A percentile compares a stretch with the other conserved stretches of the same genome.
Evolutionary conservation across 2,113 vertebrate species (phyloP).

Genomic region (Origma solitaria): DNA sequence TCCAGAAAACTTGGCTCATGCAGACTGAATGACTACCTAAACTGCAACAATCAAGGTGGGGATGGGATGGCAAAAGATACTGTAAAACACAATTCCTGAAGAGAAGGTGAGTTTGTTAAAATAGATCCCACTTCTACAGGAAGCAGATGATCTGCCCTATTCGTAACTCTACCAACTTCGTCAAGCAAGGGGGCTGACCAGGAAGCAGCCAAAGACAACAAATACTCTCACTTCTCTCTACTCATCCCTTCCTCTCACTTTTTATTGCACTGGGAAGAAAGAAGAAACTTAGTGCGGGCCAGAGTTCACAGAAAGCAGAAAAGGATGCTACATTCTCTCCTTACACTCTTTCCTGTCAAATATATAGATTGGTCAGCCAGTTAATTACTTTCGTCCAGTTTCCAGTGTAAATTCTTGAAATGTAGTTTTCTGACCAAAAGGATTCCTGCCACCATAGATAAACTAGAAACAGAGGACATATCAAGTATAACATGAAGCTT

Average conservation of each 20-base stretch:
- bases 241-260: not conserved
- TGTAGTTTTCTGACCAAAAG: not conserved
- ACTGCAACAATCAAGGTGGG: not conserved
- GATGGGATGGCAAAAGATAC: not conserved
- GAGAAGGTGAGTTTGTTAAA: not conserved
- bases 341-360: not conserved
- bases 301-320: not conserved
- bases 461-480: not conserved
- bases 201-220: not conserved
- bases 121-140: not conserved
- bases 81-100: not conserved
- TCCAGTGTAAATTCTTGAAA: not conserved
- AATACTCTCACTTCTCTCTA: not conserved
- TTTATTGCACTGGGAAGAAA: not conserved
- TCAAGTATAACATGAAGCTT: rapidly evolving
- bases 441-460: not conserved
- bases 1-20: not conserved
- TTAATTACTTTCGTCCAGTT: not conserved
- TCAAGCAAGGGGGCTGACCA: not conserved
- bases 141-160: not conserved
- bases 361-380: not conserved
- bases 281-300: not conserved
- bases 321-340: not conserved
- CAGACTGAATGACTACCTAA: not conserved
- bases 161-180: not conserved